A percentile compares a stretch with the other conserved stretches of the same genome.
Conservation (phyloP, 2,888 invertebrate genomes). For the Lycocerus yunnanus region DNA sequence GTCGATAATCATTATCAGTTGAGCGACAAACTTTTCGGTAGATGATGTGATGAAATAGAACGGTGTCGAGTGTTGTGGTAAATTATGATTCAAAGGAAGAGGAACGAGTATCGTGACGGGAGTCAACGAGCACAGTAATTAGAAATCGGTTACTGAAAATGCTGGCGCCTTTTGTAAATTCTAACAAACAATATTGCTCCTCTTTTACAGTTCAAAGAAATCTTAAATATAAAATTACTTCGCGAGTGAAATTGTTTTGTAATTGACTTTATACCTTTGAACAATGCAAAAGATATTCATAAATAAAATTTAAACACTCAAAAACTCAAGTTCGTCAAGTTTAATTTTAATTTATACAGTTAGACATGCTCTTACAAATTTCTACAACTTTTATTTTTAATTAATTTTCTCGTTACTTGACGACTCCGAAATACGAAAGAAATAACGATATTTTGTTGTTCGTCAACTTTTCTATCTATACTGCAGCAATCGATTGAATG, state of each 20-base stretch:
- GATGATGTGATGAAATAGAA: slow-evolving; percentile 6
- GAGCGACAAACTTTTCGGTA: neutral
- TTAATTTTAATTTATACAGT: neutral
- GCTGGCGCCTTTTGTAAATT: slow-evolving; percentile 38
- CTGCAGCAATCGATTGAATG: neutral
- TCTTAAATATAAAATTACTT: slow-evolving; percentile 41
- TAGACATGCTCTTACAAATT: neutral
- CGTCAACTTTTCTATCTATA: neutral
- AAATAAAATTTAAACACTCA: slow-evolving; percentile 7
- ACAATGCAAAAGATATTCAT: slow-evolving; percentile 13
- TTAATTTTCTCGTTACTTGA: neutral
- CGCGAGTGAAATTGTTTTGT: slow-evolving; percentile 38
- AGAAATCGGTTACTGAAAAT: slow-evolving; percentile 41
- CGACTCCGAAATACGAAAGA: neutral
- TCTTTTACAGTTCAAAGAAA: slow-evolving; percentile 36
- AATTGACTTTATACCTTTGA: slow-evolving; percentile 37
- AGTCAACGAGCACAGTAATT: slow-evolving; percentile 46
- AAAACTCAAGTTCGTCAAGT: neutral
- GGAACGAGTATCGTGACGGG: slow-evolving; percentile 39
- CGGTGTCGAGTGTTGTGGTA: slow-evolving; percentile 47
- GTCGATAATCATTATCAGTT: neutral
- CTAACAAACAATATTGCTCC: slow-evolving; percentile 39
- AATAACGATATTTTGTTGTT: neutral
- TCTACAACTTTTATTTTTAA: neutral
- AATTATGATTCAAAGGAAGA: slow-evolving; percentile 50